Percentiles rank a stretch among this genome's conserved stretches.
Conservation (phyloP, 2,797 vertebrate genomes). For the Phaenicophaeus curvirostris region DNA sequence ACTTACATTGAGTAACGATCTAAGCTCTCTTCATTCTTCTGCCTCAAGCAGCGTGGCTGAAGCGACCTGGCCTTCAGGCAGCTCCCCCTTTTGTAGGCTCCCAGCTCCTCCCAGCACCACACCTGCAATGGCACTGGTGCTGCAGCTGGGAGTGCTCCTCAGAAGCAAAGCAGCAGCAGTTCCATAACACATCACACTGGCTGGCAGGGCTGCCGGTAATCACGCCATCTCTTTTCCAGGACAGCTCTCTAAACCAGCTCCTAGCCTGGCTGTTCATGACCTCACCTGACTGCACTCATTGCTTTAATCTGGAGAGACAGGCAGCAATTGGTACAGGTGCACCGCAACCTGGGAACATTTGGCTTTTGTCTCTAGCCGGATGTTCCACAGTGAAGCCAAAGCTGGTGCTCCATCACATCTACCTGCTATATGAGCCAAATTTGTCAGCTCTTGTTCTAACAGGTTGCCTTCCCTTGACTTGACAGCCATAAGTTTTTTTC, state of each 20-base stretch:
- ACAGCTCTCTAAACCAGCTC: fast-evolving
- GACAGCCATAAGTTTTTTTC: background rate
- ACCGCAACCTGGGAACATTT: fast-evolving
- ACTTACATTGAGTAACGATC: fast-evolving
- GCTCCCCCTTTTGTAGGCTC: background rate
- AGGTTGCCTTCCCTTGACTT: background rate
- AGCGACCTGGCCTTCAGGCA: background rate
- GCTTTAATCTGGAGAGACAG: background rate
- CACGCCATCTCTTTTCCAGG: fast-evolving
- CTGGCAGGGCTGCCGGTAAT: background rate
- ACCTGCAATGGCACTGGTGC: fast-evolving
- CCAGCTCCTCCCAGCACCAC: fast-evolving
- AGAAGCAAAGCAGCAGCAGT: background rate
- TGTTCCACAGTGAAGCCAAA: background rate
- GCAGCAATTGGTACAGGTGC: fast-evolving
- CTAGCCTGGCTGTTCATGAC: background rate
- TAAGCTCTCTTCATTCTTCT: background rate
- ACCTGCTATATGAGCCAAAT: background rate
- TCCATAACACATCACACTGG: background rate
- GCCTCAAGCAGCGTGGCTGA: fast-evolving
- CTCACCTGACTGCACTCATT: background rate
- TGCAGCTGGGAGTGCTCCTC: background rate
- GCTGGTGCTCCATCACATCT: background rate
- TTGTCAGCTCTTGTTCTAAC: background rate
- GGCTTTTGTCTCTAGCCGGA: background rate